Evolutionary conservation across 1,140 invertebrate genomes (phyloP).

Genomic region (Drosophila baimaii): DNA sequence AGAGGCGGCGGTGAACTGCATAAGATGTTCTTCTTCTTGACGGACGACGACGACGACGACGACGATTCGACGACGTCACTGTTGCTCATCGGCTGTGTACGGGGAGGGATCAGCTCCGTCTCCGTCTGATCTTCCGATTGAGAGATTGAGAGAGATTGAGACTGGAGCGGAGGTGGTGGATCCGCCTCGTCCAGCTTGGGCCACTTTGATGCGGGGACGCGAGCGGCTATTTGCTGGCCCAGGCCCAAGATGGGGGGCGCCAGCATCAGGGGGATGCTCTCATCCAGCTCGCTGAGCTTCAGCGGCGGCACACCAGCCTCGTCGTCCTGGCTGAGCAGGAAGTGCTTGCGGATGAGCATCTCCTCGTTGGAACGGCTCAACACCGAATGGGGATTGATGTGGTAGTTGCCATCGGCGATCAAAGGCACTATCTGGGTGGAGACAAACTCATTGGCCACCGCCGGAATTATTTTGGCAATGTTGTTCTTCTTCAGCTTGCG

Average conservation of each 20-base stretch:
- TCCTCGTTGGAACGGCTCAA: conserved; percentile 66
- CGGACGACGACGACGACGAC: not conserved
- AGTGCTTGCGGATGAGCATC: conserved; percentile 77
- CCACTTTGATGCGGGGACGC: not conserved
- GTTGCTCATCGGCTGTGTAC: conserved; percentile 5
- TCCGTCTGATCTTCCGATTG: too few species aligned
- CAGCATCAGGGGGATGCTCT: conserved; percentile 59
- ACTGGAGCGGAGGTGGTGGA: not conserved
- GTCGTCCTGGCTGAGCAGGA: conserved; percentile 67
- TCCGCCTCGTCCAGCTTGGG: conserved; percentile 8
- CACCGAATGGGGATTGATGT: conserved; percentile 62
- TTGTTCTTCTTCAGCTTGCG: conserved; percentile 59
- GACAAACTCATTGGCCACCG: conserved; percentile 60
- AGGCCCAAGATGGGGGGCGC: conserved; percentile 14
- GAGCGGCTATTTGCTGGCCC: conserved; percentile 34
- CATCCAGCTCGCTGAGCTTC: conserved; percentile 65
- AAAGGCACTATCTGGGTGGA: conserved; percentile 71
- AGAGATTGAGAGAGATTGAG: too few species aligned
- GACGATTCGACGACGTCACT: not conserved
- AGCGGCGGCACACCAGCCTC: conserved; percentile 62
- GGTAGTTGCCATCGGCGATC: conserved; percentile 59
- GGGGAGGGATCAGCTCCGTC: not conserved
- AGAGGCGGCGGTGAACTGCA: conserved; percentile 55
- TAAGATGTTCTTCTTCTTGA: conserved; percentile 16
- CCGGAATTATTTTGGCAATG: conserved; percentile 50